Percentiles rank a stretch among this genome's conserved stretches.
These are phyloP conservation scores for Ispidina picta DNA, from an alignment of 2,797 vertebrate species.

Conservation along the genomic window DNA sequence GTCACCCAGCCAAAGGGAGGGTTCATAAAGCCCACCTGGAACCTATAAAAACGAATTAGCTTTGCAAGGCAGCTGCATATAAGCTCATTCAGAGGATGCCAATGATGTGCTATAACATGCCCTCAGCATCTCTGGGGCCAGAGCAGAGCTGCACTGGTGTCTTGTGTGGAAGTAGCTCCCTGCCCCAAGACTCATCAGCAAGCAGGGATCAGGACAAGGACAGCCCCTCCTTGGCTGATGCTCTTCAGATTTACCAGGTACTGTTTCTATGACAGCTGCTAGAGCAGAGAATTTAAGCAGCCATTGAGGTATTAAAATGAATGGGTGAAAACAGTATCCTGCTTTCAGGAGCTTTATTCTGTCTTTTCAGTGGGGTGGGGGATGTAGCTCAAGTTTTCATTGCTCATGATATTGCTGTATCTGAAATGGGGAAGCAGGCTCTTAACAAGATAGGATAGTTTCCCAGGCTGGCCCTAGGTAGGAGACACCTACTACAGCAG, in stretches of 20 bases:
- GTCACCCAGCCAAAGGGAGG: background rate
- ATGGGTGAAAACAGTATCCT: accelerated
- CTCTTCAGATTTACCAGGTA: background rate
- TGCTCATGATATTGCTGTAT: background rate
- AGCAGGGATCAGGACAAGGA: accelerated
- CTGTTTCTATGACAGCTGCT: background rate
- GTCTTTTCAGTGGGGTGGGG: background rate
- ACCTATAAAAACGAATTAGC: background rate
- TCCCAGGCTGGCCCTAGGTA: background rate
- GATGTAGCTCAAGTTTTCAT: background rate
- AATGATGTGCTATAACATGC: background rate
- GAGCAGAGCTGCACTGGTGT: accelerated
- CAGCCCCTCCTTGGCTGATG: background rate
- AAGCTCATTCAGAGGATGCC: background rate
- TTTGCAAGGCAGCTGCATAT: background rate
- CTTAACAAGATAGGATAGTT: background rate
- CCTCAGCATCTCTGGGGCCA: background rate
- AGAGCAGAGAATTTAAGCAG: background rate
- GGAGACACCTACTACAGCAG: background rate
- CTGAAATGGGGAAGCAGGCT: background rate
- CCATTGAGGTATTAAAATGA: background rate
- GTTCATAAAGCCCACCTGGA: background rate
- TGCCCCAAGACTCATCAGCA: accelerated
- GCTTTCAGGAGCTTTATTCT: background rate
- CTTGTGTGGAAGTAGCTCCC: background rate